phyloP scores from a whole-genome alignment of 2,888 invertebrate species.

The Acanthosoma haemorrhoidale region DNA sequence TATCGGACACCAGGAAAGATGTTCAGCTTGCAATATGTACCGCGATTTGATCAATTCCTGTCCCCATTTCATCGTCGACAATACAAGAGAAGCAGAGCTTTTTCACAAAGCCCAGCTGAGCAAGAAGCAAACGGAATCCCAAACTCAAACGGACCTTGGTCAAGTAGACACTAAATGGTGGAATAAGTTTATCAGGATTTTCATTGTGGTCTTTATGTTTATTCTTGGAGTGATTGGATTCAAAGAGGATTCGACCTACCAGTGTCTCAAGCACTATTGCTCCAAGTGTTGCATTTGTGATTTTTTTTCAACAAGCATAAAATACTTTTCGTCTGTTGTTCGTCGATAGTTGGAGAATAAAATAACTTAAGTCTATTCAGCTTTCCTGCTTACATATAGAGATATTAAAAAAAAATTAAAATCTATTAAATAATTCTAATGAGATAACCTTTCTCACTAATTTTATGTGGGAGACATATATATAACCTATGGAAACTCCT shows the following conservation, averaged over 20 bases:
- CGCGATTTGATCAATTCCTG: background rate
- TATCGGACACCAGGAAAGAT: no score
- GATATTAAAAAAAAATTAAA: background rate
- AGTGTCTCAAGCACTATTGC: background rate
- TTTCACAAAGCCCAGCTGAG: background rate
- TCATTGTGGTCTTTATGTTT: background rate
- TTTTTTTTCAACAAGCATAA: background rate
- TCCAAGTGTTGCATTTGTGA: background rate
- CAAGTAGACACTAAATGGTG: background rate
- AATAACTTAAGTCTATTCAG: no score
- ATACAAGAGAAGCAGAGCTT: background rate
- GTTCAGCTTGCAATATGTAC: no score
- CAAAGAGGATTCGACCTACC: background rate
- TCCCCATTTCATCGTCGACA: background rate
- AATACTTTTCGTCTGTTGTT: background rate
- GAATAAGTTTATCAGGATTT: background rate
- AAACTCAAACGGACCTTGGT: background rate
- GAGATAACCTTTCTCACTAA: no score
- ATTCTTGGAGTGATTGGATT: background rate
- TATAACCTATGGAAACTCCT: no score
- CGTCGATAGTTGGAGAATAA: no score
- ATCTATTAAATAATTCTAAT: background rate
- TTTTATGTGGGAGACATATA: no score
- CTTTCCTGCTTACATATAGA: no score
- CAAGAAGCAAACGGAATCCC: background rate